Conservation (phyloP, 2,888 invertebrate species). For the Papilio elwesi region DNA sequence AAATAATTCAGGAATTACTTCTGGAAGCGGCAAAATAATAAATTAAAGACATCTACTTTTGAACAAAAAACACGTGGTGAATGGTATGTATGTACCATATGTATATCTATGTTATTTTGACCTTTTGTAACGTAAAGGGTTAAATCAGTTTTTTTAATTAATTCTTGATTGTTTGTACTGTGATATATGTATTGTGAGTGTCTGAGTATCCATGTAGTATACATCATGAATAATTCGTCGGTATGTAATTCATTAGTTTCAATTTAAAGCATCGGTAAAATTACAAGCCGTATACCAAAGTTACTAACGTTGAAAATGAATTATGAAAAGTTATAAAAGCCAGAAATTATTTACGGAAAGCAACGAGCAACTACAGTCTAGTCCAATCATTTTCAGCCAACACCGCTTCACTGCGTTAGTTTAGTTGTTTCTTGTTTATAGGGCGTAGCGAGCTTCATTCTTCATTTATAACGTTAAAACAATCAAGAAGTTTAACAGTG, state of each 20-base stretch:
- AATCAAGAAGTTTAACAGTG: not conserved
- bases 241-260: not conserved
- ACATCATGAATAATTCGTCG: too few relatives aligned
- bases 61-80: not conserved
- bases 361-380: conserved; percentile 35
- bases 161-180: too few relatives aligned
- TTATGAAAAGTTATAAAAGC: conserved; percentile 28
- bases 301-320: conserved; percentile 7
- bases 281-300: conserved; percentile 12
- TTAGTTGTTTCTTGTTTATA: conserved; percentile 43
- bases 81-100: not conserved
- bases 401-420: conserved; percentile 37
- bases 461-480: not conserved
- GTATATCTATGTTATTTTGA: too few relatives aligned
- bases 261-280: conserved; percentile 1
- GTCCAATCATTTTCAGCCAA: conserved; percentile 39
- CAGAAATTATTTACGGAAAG: conserved; percentile 31
- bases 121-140: too few relatives aligned
- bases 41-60: not conserved
- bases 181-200: too few relatives aligned
- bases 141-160: too few relatives aligned
- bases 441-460: conserved; percentile 22
- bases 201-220: too few relatives aligned
- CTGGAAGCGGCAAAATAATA: conserved; percentile 23
- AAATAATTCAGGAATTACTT: conserved; percentile 36